These are phyloP conservation scores for Mesoligia furuncula DNA, from an alignment of 2,888 invertebrate species.

Conservation along the genomic window DNA sequence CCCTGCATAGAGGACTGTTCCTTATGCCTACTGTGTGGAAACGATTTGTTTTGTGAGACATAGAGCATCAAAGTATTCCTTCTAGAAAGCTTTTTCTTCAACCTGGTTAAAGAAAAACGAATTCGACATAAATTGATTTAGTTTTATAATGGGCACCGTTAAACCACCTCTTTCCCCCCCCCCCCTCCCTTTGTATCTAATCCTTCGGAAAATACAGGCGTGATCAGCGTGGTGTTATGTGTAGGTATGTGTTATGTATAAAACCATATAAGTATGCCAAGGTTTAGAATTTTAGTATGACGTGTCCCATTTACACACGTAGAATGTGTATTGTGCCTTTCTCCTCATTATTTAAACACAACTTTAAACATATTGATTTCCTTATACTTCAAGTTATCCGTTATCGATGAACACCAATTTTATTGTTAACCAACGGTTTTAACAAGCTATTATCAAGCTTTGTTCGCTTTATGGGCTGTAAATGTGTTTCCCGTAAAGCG, in stretches of 20 bases:
- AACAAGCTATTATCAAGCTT: conserved; percentile 55
- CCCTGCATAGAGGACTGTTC: no score
- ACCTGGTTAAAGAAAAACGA: not conserved
- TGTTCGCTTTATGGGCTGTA: conserved; percentile 58
- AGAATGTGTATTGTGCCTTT: conserved; percentile 16
- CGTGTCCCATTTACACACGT: not conserved
- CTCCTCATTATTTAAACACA: conserved; percentile 27
- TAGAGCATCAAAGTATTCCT: not conserved
- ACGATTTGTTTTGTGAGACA: no score
- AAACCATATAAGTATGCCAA: not conserved
- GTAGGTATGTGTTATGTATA: not conserved
- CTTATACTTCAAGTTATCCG: conserved; percentile 49
- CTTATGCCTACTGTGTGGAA: no score
- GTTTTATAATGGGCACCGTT: not conserved
- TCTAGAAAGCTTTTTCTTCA: no score
- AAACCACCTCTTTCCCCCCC: no score
- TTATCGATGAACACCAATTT: conserved; percentile 55
- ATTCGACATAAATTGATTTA: not conserved
- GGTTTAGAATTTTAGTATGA: not conserved
- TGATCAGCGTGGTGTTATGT: not conserved
- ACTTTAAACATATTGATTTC: conserved; percentile 51
- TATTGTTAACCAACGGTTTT: conserved; percentile 55
- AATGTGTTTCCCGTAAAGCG: conserved; percentile 45
- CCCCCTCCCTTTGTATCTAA: not conserved
- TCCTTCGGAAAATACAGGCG: not conserved